Evolutionary conservation across 2,113 vertebrate genomes (phyloP), one percentile per base, ranked within the genome.

Genomic region (Sceloporus undulatus): DNA sequence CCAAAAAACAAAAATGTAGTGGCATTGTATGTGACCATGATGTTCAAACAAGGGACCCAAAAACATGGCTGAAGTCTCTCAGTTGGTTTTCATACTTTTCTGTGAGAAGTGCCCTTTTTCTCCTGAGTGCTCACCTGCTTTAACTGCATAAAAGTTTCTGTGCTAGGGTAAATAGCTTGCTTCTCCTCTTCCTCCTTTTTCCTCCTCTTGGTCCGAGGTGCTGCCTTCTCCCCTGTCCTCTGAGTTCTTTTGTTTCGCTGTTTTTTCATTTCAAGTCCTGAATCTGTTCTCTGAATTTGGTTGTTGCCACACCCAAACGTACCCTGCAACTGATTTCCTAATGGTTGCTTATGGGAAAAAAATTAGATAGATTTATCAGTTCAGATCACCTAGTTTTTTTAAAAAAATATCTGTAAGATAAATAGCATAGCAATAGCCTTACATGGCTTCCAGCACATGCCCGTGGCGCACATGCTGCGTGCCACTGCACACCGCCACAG

Each of bases 121-220:
- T 5, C 6, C 29, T 25, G 52, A 48, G 9, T 2, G 70, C 93
- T 91, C 86, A 99, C 98, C 98, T 99, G 98, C 79, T 98, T 99
- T 88, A 98, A 94, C 89, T 98, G 98, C 48, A 97, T 96, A 88
- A 98, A 96, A 0, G 96, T 95, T 87, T 98, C 98, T 0, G 97
- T 92, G 11, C 94, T 95, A 14, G 97, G 92, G 90, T 94, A 97
- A 91, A 97, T 29, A 0, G 92, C 88, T n/a, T 97, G 98, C 48
- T 97, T 97, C 90, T 98, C 98, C 59, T 99, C 98, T 42, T 98
- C 98, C 5, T 99, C 98, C 82, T 97, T 98, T 92, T 97, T 99
- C 82, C 98, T 98, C 92, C 98, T 98, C 94, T 99, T 99, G 92
- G 96, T 97, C 40, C 98, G 98, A 75, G 98, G 96, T 4, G 96